phyloP scores from a whole-genome alignment of 2,797 vertebrate species.

The Phrynocephalus guinanensis region DNA sequence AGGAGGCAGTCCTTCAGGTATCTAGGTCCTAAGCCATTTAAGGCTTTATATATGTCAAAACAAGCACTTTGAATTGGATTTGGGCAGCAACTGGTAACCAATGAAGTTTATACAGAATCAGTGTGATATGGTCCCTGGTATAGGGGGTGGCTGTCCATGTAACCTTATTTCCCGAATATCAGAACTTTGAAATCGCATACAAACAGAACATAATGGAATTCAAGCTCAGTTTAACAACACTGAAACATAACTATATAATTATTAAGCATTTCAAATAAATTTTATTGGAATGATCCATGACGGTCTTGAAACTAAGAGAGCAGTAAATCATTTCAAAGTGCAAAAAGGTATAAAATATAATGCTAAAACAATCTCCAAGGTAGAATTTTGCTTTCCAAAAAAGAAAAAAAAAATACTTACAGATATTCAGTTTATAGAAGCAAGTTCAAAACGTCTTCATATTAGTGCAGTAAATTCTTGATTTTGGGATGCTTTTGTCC shows the following conservation, averaged over 20 bases:
- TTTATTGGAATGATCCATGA: neutral
- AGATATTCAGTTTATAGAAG: slow-evolving; percentile 52
- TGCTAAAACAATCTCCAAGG: neutral
- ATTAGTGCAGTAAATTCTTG: neutral
- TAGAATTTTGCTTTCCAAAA: neutral
- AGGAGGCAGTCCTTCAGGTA: too few species aligned
- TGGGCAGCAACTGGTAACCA: too few species aligned
- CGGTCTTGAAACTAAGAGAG: neutral
- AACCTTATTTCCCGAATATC: neutral
- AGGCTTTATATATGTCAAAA: too few species aligned
- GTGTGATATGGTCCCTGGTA: too few species aligned
- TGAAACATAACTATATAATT: neutral
- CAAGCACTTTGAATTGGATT: too few species aligned
- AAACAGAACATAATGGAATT: neutral
- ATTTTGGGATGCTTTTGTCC: slow-evolving; percentile 28
- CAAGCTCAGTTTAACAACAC: neutral
- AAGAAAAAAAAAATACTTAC: neutral
- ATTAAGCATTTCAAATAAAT: neutral
- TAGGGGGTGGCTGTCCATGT: neutral
- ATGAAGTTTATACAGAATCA: too few species aligned
- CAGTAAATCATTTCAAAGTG: neutral
- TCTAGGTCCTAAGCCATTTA: too few species aligned
- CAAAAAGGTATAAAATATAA: neutral
- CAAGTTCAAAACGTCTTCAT: slow-evolving; percentile 24
- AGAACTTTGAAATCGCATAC: neutral